Evolutionary conservation across 2,888 invertebrate genomes (phyloP).

Genomic region (Aethes cnicana): DNA sequence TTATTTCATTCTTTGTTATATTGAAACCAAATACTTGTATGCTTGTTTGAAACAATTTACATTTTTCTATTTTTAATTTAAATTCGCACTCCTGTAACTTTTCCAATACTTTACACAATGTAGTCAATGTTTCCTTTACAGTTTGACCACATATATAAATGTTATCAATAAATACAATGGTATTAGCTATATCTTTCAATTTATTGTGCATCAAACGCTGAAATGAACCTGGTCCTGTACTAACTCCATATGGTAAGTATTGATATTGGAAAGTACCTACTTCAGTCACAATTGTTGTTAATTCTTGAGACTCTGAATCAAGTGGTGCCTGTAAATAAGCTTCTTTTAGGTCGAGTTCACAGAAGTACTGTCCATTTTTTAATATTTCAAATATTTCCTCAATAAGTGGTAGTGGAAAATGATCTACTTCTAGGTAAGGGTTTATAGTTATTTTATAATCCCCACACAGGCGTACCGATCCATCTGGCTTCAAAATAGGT

Average conservation of each 20-base stretch:
- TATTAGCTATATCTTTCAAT: conserved; percentile 4
- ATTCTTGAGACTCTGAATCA: conserved; percentile 19
- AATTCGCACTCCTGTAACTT: too few species aligned
- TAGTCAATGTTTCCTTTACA: background rate
- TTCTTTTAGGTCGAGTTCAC: too few species aligned
- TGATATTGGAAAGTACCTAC: conserved; percentile 22
- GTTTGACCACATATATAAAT: background rate
- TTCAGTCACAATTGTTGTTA: conserved; percentile 29
- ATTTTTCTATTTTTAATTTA: background rate
- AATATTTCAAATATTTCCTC: too few species aligned
- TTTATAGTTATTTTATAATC: conserved; percentile 37
- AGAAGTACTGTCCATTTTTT: too few species aligned
- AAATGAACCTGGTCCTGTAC: conserved; percentile 19
- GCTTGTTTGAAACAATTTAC: background rate
- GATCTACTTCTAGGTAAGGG: conserved; percentile 25
- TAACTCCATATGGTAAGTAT: conserved; percentile 28
- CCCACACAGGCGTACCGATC: conserved; percentile 37
- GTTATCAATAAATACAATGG: conserved; percentile 12
- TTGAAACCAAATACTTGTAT: background rate
- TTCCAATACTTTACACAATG: too few species aligned
- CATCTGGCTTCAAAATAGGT: conserved; percentile 35
- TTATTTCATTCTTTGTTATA: background rate
- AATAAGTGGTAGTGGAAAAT: conserved; percentile 13
- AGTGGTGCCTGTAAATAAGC: conserved; percentile 34
- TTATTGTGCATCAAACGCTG: conserved; percentile 13